These are phyloP conservation scores for Bradypodion ventrale DNA, from an alignment of 2,797 vertebrate genomes.

Conservation along the genomic window DNA sequence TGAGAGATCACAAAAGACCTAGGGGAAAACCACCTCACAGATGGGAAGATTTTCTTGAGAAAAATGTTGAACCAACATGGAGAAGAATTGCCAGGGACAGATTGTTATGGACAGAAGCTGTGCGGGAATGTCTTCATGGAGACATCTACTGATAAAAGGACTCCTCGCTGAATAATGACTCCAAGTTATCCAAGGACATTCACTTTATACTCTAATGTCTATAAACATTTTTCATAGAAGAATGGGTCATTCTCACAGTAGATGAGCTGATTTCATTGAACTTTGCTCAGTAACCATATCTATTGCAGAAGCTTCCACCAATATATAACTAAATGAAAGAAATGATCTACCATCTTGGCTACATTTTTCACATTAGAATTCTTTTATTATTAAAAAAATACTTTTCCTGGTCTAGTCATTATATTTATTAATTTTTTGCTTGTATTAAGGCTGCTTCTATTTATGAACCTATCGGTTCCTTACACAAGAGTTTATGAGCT, in stretches of 20 bases:
- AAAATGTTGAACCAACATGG: too few species aligned
- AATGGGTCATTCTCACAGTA: not conserved
- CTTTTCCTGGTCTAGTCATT: not conserved
- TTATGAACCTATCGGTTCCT: not conserved
- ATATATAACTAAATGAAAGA: not conserved
- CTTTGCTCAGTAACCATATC: not conserved
- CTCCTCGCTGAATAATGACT: too few species aligned
- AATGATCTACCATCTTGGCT: not conserved
- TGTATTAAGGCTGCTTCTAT: not conserved
- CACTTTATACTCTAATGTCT: not conserved
- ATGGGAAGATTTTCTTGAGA: too few species aligned
- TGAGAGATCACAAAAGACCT: too few species aligned
- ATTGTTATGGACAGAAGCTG: too few species aligned
- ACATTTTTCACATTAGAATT: not conserved
- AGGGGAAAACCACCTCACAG: too few species aligned
- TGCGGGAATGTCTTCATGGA: too few species aligned
- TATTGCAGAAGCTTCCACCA: not conserved
- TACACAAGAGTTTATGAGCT: not conserved
- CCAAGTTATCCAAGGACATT: too few species aligned
- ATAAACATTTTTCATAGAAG: not conserved
- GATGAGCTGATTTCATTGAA: not conserved
- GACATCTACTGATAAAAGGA: too few species aligned
- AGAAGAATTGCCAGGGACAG: too few species aligned
- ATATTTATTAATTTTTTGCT: not conserved
- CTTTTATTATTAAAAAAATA: not conserved